A percentile compares a stretch with the other conserved stretches of the same genome.
Evolutionary conservation across 1,140 invertebrate species (phyloP).

Genomic region (Agraylea sexmaculata): DNA sequence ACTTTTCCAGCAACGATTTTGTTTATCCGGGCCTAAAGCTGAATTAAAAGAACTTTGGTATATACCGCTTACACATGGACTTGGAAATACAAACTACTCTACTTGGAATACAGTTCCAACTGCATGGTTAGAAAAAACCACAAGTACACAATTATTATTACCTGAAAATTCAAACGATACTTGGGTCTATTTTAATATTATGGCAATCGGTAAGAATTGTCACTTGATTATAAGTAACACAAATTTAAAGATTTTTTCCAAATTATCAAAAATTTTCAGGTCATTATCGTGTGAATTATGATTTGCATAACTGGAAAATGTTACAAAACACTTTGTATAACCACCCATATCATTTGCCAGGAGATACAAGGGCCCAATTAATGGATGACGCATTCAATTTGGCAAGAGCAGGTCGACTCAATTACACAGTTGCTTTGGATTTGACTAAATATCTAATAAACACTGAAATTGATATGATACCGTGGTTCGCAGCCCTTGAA

Average conservation of each 20-base stretch:
- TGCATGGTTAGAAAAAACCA: conserved; percentile 27
- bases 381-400: conserved; percentile 75
- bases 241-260: not conserved
- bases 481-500: conserved; percentile 43
- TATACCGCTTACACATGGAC: conserved; percentile 32
- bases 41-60: conserved; percentile 31
- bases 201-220: conserved; percentile 28
- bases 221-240: not conserved
- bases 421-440: conserved; percentile 47
- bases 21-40: conserved; percentile 22
- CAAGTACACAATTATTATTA: conserved; percentile 18
- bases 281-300: conserved; percentile 42
- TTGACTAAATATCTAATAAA: conserved; percentile 48
- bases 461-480: conserved; percentile 45
- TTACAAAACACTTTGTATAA: conserved; percentile 17
- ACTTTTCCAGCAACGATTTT: conserved; percentile 47
- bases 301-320: conserved; percentile 28
- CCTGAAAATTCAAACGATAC: conserved; percentile 25
- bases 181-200: conserved; percentile 32
- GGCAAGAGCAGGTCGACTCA: conserved; percentile 46
- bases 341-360: conserved; percentile 29
- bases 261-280: conserved; percentile 22
- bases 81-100: conserved; percentile 16
- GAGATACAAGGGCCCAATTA: conserved; percentile 62
- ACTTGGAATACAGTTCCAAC: conserved; percentile 24